These are phyloP conservation scores for Poecilia velifera DNA, from an alignment of 2,797 vertebrate genomes.

Conservation along the genomic window DNA sequence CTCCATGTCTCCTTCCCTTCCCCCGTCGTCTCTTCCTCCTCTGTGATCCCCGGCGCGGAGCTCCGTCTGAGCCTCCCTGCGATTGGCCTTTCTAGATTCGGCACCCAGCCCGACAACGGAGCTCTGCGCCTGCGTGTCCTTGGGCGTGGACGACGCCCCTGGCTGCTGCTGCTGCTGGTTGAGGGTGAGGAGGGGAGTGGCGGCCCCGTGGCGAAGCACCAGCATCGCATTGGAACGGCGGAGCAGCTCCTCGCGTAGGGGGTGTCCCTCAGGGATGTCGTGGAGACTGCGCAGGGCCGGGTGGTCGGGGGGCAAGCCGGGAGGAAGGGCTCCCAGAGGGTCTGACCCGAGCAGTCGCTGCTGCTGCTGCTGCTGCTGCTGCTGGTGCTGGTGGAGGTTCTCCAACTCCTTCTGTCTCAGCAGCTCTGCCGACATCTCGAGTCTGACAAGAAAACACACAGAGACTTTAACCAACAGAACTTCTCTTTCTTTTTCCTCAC, in stretches of 20 bases:
- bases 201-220: slow-evolving; percentile 88
- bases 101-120: slow-evolving; percentile 63
- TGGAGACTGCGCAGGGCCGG: slow-evolving; percentile 88
- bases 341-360: slow-evolving; percentile 87
- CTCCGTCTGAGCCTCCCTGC: slow-evolving; percentile 69
- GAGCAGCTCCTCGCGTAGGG: slow-evolving; percentile 87
- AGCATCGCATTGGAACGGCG: slow-evolving; percentile 90
- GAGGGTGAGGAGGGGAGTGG: slow-evolving; percentile 86
- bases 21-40: slow-evolving; percentile 79
- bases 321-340: slow-evolving; percentile 81
- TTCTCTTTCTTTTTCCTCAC: neutral
- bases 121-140: slow-evolving; percentile 65
- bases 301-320: slow-evolving; percentile 86
- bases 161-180: slow-evolving; percentile 76
- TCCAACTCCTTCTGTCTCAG: slow-evolving; percentile 95
- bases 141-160: slow-evolving; percentile 68
- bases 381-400: slow-evolving; percentile 83
- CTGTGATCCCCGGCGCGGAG: slow-evolving; percentile 64
- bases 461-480: neutral
- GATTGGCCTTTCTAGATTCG: slow-evolving; percentile 66
- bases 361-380: slow-evolving; percentile 73
- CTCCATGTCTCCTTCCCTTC: slow-evolving; percentile 74
- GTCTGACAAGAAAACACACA: slow-evolving; percentile 68
- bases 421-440: slow-evolving; percentile 96
- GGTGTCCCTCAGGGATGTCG: slow-evolving; percentile 89